Evolutionary conservation across 2,797 vertebrate species (phyloP), one percentile per base, ranked within the genome.

Genomic region (Gila robusta): DNA sequence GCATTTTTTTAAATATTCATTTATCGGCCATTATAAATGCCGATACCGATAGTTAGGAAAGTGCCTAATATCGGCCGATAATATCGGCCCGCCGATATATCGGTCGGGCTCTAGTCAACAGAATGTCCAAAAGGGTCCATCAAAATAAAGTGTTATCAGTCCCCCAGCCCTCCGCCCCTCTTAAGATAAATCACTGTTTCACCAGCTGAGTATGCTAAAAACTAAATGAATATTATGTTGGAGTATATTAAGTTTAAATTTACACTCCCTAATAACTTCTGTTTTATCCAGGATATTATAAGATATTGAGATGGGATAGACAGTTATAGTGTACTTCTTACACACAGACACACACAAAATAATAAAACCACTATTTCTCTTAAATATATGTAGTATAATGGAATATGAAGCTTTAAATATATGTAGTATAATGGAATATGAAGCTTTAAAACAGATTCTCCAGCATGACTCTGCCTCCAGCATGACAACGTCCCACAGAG

Each of bases 161-260:
- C 32, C 2, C 35, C 35, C 35, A 32, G 32, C 37, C 37, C 37
- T 6, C 37, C 37, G 5, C 6, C 8, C 39, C 39, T 7, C 8
- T 2, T n/a, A 6, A 84, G 32, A 16, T 39, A 56, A 28, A 49
- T 52, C n/a, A 56, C 66, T 72, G 41, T 76, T 37, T 47, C 9
- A 76, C 86, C 12, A 78, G 80, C 47, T 37, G 39, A 39, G 74
- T 47, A 28, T 76, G 44, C 71, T 59, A 26, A 66, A 82, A 26
- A 32, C 41, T 66, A 73, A n/a, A 52, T 69, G 37, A 84, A 64
- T 49, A 86, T 85, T 83, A 87, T 69, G 54, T 69, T 26, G 82
- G 41, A 86, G 54, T 19, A 64, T 86, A 85, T 88, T 76, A 82
- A 54, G 86, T 90, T 86, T 47, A 86, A 89, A 89, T 89, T 84